A percentile compares a stretch with the other conserved stretches of the same genome.
Conservation (phyloP, 92 coral and sea anemone species). For the Porites divaricata region DNA sequence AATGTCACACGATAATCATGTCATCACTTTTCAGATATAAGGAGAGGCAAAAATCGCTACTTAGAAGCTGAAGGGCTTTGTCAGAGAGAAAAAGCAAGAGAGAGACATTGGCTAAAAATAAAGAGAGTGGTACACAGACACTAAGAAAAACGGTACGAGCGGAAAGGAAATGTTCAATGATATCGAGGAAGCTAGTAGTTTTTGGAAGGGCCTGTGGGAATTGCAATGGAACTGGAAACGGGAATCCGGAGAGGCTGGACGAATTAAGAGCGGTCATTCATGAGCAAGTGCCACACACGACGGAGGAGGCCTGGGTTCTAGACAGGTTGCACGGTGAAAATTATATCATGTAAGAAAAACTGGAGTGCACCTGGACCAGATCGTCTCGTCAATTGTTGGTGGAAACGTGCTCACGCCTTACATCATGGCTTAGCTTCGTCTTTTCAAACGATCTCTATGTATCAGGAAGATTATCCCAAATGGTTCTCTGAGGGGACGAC, state of each 20-base stretch:
- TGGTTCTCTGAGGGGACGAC: too few relatives aligned
- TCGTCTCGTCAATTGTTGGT: too few relatives aligned
- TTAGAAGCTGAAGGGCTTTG: background rate
- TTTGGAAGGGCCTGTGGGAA: slow-evolving; percentile 31
- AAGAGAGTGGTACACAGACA: background rate
- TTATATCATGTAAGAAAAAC: too few relatives aligned
- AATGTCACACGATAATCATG: background rate
- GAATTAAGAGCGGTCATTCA: too few relatives aligned
- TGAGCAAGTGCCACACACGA: too few relatives aligned
- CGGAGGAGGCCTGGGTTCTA: too few relatives aligned
- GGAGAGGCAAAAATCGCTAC: background rate
- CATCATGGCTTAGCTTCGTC: too few relatives aligned
- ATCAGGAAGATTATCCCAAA: too few relatives aligned
- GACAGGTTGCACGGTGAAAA: too few relatives aligned
- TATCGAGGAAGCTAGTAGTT: slow-evolving; percentile 21
- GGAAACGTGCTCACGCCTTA: too few relatives aligned
- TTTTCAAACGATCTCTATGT: too few relatives aligned
- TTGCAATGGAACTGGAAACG: slow-evolving; percentile 32
- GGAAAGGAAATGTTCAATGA: background rate
- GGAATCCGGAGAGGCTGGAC: background rate
- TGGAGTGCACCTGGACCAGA: too few relatives aligned
- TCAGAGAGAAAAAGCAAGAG: background rate
- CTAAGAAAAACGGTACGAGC: background rate
- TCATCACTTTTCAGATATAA: background rate
- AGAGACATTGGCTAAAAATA: background rate